A percentile compares a stretch with the other conserved stretches of the same genome.
phyloP scores from a whole-genome alignment of 2,797 vertebrate genomes.

The Anniella stebbinsi region DNA sequence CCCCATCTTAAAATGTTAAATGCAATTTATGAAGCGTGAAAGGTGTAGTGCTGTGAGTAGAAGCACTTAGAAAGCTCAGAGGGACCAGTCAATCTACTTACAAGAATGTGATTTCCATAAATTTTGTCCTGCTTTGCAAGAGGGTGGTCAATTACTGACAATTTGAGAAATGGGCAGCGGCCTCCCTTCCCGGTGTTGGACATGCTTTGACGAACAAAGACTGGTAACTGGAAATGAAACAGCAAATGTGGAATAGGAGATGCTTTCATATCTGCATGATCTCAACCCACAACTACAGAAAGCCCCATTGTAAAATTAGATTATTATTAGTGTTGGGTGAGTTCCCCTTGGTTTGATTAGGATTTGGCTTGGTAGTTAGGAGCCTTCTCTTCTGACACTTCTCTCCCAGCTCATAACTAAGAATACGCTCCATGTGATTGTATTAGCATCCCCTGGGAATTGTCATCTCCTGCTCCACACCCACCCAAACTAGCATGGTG shows the following conservation, averaged over 20 bases:
- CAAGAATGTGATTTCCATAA: conserved; percentile 20
- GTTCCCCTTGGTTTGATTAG: background rate
- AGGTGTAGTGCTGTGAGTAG: background rate
- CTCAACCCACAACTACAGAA: background rate
- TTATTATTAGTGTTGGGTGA: background rate
- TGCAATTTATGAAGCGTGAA: conserved; percentile 34
- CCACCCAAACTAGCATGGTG: background rate
- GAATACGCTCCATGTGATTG: background rate
- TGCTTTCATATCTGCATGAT: background rate
- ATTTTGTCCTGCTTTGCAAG: conserved; percentile 10
- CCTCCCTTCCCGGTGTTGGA: background rate
- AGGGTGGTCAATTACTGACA: conserved; percentile 12
- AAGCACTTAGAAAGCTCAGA: conserved; percentile 35
- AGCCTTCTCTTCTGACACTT: no score
- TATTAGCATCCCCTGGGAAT: background rate
- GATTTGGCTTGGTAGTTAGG: background rate
- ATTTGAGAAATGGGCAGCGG: conserved; percentile 11
- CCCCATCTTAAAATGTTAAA: conserved; percentile 30
- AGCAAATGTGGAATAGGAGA: background rate
- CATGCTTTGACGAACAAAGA: conserved; percentile 6
- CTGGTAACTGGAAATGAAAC: conserved; percentile 7
- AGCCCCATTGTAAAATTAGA: conserved; percentile 7
- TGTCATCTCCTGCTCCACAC: background rate
- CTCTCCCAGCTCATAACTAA: background rate
- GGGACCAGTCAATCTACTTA: conserved; percentile 7